These are phyloP conservation scores for Varanus salvator DNA, from an alignment of 2,113 vertebrate genomes.

Conservation along the genomic window DNA sequence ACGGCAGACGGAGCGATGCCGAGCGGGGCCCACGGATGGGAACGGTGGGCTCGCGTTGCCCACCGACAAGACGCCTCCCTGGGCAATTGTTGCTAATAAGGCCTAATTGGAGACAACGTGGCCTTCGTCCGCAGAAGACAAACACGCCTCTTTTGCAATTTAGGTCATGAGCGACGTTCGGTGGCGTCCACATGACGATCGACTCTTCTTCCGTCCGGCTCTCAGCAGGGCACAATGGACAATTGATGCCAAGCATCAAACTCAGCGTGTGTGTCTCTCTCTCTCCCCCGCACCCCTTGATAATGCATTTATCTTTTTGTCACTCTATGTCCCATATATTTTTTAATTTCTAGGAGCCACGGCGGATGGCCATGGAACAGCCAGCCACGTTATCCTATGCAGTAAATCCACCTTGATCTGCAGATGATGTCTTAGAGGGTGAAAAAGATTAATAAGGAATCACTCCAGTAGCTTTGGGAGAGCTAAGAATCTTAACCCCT, in stretches of 20 bases:
- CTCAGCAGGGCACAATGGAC: background rate
- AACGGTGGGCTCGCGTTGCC: accelerated
- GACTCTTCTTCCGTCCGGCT: slow-evolving; percentile 40
- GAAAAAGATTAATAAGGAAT: slow-evolving; percentile 95
- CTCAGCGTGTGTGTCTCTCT: slow-evolving; percentile 27
- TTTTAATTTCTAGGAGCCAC: slow-evolving; percentile 49
- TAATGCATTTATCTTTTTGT: slow-evolving; percentile 40
- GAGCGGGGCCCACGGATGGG: background rate
- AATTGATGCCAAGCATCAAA: slow-evolving; percentile 27
- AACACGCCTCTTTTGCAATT: slow-evolving; percentile 51
- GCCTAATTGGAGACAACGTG: slow-evolving; percentile 55
- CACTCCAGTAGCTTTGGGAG: slow-evolving; percentile 88
- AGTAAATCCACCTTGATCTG: slow-evolving; percentile 92
- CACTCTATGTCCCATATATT: slow-evolving; percentile 66
- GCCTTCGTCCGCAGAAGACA: slow-evolving; percentile 53
- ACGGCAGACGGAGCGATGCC: background rate
- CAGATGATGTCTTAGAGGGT: slow-evolving; percentile 89
- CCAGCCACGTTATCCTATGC: slow-evolving; percentile 79
- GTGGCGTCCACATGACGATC: slow-evolving; percentile 47
- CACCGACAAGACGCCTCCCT: slow-evolving; percentile 46
- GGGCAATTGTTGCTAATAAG: background rate
- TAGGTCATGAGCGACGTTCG: slow-evolving; percentile 61
- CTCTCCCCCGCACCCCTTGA: background rate
- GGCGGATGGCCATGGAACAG: slow-evolving; percentile 73
- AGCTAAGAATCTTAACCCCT: slow-evolving; percentile 94